Evolutionary conservation across 1,140 invertebrate genomes (phyloP).

Genomic region (Paraescarpia echinospica): DNA sequence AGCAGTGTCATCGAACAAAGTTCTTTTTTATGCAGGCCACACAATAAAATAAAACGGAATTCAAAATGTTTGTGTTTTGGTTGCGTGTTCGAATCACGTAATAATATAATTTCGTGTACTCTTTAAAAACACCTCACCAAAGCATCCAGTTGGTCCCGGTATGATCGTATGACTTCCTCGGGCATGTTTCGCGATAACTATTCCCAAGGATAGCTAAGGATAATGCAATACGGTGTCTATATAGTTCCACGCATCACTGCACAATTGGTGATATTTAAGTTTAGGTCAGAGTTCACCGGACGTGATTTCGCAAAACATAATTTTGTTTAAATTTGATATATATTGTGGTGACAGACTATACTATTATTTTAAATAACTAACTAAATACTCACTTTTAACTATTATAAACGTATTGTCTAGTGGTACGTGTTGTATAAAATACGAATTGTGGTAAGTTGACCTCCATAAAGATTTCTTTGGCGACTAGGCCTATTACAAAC

Average conservation of each 20-base stretch:
- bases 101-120: too few relatives aligned
- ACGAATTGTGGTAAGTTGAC: background rate
- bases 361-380: background rate
- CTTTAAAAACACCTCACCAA: too few relatives aligned
- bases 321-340: too few relatives aligned
- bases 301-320: background rate
- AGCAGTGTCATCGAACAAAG: too few relatives aligned
- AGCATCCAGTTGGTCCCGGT: too few relatives aligned
- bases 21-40: too few relatives aligned
- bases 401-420: background rate
- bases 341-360: background rate
- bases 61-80: too few relatives aligned
- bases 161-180: background rate
- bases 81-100: too few relatives aligned
- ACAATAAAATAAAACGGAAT: too few relatives aligned
- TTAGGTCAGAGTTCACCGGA: background rate
- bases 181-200: background rate
- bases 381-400: background rate
- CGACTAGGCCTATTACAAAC: background rate
- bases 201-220: background rate
- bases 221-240: background rate
- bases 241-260: background rate
- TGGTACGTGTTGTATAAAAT: background rate
- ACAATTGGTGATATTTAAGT: background rate
- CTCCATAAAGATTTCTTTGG: background rate